Evolutionary conservation across 2,113 vertebrate species (phyloP).

Genomic region (Sporophila hypoxantha): DNA sequence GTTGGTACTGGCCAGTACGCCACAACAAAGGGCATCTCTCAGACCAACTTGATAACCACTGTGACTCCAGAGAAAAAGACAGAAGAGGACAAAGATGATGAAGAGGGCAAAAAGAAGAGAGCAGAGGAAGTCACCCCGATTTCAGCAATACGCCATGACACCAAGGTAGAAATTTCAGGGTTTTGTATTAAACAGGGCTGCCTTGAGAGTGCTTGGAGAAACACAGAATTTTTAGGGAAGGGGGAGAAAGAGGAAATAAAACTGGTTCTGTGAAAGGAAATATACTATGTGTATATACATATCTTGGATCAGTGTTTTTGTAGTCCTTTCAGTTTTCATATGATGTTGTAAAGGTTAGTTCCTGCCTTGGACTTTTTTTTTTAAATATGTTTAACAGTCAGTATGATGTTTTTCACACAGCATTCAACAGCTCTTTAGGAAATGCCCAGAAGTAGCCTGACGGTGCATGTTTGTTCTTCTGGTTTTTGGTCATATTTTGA

Average conservation of each 20-base stretch:
- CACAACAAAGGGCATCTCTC: conserved; percentile 84
- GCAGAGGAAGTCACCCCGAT: conserved; percentile 69
- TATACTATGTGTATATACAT: accelerated
- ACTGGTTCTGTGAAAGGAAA: neutral
- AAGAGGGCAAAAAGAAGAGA: conserved; percentile 65
- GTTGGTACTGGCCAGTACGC: conserved; percentile 89
- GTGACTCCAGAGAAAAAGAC: conserved; percentile 89
- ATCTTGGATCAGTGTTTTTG: neutral
- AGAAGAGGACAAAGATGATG: conserved; percentile 85
- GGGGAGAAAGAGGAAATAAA: neutral
- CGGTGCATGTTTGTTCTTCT: neutral
- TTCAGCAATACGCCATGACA: conserved; percentile 72
- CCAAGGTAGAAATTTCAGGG: conserved; percentile 80
- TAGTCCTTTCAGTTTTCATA: neutral
- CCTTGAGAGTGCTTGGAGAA: neutral
- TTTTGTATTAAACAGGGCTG: neutral
- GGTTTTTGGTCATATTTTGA: neutral
- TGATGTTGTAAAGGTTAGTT: neutral
- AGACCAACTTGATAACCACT: conserved; percentile 88
- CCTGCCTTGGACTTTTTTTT: neutral
- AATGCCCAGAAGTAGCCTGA: neutral
- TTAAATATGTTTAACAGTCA: neutral
- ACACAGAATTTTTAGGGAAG: neutral
- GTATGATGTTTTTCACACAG: neutral
- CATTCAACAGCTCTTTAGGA: neutral